These are phyloP conservation scores for Euphydryas editha DNA, from an alignment of 2,888 invertebrate genomes.

Conservation along the genomic window DNA sequence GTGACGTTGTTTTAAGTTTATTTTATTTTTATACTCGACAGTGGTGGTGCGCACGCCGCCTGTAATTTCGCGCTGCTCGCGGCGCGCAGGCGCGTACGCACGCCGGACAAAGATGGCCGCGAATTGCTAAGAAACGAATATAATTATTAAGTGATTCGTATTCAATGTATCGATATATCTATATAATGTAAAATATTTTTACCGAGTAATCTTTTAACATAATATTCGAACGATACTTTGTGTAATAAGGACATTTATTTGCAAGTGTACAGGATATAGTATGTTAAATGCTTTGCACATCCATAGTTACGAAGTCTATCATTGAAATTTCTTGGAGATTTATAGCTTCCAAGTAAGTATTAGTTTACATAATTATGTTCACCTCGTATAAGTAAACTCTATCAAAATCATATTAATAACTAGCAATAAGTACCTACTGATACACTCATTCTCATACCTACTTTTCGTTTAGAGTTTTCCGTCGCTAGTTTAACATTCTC, in stretches of 20 bases:
- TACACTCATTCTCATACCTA: background rate
- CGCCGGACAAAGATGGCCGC: constrained; percentile 76
- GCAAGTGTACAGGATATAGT: constrained; percentile 40
- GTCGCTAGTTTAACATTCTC: too few relatives aligned
- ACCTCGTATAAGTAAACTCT: background rate
- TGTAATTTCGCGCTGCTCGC: constrained; percentile 83
- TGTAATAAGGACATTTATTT: constrained; percentile 18
- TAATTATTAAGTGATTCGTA: constrained; percentile 18
- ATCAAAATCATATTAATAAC: background rate
- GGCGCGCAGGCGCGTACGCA: constrained; percentile 81
- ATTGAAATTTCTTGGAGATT: constrained; percentile 50
- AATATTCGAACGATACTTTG: background rate
- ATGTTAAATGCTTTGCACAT: constrained; percentile 65
- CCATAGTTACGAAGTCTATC: background rate
- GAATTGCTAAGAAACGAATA: constrained; percentile 36
- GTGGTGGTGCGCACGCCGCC: constrained; percentile 70
- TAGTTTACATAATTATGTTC: constrained; percentile 36
- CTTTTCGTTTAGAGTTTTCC: too few relatives aligned
- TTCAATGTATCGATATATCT: background rate
- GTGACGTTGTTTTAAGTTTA: constrained; percentile 83
- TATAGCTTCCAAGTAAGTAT: constrained; percentile 69
- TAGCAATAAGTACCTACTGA: background rate
- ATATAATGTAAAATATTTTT: constrained; percentile 22
- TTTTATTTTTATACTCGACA: constrained; percentile 82
- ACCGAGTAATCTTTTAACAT: constrained; percentile 18